Base-by-base conservation (phyloP, 1,140 invertebrate species). In the Ptiloglossa arizonensis region DNA sequence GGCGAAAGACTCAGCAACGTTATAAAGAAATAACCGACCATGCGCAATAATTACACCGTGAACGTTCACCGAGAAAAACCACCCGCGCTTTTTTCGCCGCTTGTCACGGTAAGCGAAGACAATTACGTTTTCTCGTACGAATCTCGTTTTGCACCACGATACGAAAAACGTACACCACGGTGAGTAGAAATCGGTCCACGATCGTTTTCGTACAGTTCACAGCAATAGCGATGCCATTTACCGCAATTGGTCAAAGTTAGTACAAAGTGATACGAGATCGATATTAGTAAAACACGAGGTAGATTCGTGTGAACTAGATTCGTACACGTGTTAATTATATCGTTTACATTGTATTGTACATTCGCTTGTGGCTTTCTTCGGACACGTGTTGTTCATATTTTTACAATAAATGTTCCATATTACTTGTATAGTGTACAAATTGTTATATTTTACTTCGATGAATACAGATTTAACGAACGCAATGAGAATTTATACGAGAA, bases 1-100 rank as follows among this genome's bases (percentile, higher is more conserved):
- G 91, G 91, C 87, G 88, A 54, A 93, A 93, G 80, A 90, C 92
- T 38, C 92, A 90, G 63, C 87, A 90, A 63, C 90, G 93, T 60
- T 93, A 91, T 77, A 87, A 92, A 59, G 88, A 92, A 59, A 87
- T 92, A 79, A 41, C 77, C 46, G 77, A 89, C 64, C 85, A 73
- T 87, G 13, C 63, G n/a, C n/a, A 69, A 22, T 76, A 69, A 76
- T 60, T 50, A 44, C 29, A 24, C 41, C 19, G 32, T 59, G 41
- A 68, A 67, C 52, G 62, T 38, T 63, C 11, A 8, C 8, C n/a
- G 1, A 13, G 29, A 9, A 11, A 27, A 27, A 17, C 32, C 19
- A 35, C n/a, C 50, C 35, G 32, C 60, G 27, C 4, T 24, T 13
- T 52, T 73, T 73, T 64, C 38, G 27, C 38, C 13, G 2, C 15